Percentiles rank a stretch among this genome's conserved stretches.
Evolutionary conservation across 2,888 invertebrate species (phyloP).

Genomic region (Pyrrhopygopsis socrates): DNA sequence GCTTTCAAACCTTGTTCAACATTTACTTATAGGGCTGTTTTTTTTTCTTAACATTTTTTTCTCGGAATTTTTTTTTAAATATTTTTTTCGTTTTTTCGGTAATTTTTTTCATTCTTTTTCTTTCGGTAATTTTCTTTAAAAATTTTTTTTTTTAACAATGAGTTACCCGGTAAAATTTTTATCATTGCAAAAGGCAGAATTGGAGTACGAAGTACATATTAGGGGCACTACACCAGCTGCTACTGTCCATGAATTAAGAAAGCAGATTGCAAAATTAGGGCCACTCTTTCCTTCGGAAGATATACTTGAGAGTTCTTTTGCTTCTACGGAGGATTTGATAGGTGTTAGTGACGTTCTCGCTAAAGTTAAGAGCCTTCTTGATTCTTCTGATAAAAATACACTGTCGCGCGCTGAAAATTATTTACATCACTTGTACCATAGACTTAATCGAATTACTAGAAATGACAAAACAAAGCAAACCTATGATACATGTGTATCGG

Average conservation of each 20-base stretch:
- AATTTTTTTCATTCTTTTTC: too few relatives aligned
- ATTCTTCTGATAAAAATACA: not conserved
- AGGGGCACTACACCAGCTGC: not conserved
- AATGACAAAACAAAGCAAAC: too few relatives aligned
- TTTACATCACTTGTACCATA: not conserved
- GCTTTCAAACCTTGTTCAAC: too few relatives aligned
- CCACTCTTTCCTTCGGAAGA: not conserved
- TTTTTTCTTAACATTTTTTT: too few relatives aligned
- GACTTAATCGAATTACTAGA: too few relatives aligned
- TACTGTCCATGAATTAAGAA: not conserved
- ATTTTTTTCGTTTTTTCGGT: too few relatives aligned
- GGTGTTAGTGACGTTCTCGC: not conserved
- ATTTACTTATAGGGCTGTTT: too few relatives aligned
- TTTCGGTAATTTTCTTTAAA: too few relatives aligned
- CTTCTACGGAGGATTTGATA: not conserved
- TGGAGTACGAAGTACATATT: not conserved
- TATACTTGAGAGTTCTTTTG: not conserved
- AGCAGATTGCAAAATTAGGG: not conserved
- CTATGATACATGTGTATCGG: too few relatives aligned
- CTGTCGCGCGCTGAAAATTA: not conserved
- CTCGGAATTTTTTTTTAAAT: too few relatives aligned
- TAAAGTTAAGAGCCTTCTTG: not conserved
- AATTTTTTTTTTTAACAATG: not conserved
- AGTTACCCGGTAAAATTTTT: not conserved
- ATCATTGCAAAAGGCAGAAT: not conserved